Conservation (phyloP, 2,113 vertebrate genomes). For the Abramis brama region DNA sequence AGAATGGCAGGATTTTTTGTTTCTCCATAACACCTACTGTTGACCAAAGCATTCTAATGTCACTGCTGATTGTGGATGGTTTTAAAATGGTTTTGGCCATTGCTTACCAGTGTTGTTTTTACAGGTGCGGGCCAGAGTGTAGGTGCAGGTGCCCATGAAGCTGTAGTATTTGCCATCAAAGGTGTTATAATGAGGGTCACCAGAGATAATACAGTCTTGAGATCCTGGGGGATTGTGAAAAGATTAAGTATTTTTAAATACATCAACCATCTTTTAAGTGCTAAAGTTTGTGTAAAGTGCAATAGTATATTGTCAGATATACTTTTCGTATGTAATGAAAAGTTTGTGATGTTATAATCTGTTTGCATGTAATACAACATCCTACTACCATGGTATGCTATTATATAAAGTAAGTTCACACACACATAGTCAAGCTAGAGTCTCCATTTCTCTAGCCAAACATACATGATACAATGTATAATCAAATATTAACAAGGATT, state of each 20-base stretch:
- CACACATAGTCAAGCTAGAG: not conserved
- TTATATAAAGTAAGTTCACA: not conserved
- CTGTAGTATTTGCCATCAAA: constrained; percentile 81
- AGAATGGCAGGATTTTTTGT: not conserved
- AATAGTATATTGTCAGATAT: not conserved
- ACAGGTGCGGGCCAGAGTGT: constrained; percentile 78
- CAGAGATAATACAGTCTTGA: constrained; percentile 80
- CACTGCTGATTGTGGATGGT: not conserved
- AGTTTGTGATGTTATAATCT: not conserved
- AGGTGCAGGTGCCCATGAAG: constrained; percentile 89
- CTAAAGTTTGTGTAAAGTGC: not conserved
- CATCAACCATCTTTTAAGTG: not conserved
- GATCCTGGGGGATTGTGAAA: constrained; percentile 59
- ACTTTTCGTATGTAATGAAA: not conserved
- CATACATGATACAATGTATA: not conserved
- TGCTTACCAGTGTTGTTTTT: constrained; percentile 70
- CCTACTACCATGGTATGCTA: no score
- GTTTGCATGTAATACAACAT: no score
- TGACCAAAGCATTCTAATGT: not conserved
- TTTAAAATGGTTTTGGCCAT: not conserved
- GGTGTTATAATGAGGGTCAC: constrained; percentile 86
- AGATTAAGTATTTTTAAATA: not conserved
- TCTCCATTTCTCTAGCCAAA: not conserved
- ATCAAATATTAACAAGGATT: not conserved
- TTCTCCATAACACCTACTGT: not conserved